A percentile compares a stretch with the other conserved stretches of the same genome.
These are phyloP conservation scores for Drosophila mojavensis DNA, from an alignment of 1,140 invertebrate genomes.

Conservation along the genomic window DNA sequence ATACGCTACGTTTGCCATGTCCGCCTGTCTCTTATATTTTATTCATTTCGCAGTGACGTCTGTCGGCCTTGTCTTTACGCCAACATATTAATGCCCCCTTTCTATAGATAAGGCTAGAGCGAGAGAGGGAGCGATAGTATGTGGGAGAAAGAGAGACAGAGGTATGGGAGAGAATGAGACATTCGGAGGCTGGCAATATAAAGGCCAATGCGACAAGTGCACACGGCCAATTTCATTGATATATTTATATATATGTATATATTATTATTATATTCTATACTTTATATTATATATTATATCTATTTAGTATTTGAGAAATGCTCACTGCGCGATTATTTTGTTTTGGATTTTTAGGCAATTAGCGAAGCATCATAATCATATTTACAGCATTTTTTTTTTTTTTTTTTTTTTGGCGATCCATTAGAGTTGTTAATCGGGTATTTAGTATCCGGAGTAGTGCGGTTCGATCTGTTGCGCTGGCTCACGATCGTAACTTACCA, in stretches of 20 bases:
- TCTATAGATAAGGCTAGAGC: not conserved
- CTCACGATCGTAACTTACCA: constrained; percentile 63
- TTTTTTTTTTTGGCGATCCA: constrained; percentile 53
- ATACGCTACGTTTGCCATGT: constrained; percentile 62
- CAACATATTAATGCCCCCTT: constrained; percentile 28
- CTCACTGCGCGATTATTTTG: not conserved
- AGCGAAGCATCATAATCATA: constrained; percentile 59
- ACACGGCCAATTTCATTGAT: constrained; percentile 35
- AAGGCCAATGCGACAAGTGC: constrained; percentile 27
- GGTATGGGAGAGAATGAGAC: not conserved
- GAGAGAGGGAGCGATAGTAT: not conserved
- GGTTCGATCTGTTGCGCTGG: constrained; percentile 16
- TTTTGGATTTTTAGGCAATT: constrained; percentile 43
- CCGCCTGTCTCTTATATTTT: constrained; percentile 52
- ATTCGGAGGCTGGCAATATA: constrained; percentile 8
- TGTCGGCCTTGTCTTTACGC: constrained; percentile 63
- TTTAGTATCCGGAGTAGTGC: constrained; percentile 38
- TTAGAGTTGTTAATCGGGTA: constrained; percentile 73
- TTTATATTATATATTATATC: not conserved
- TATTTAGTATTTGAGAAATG: not conserved
- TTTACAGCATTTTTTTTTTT: constrained; percentile 63
- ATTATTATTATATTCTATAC: not conserved
- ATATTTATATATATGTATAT: constrained; percentile 4
- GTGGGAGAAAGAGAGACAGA: not conserved
- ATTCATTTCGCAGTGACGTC: constrained; percentile 46